Evolutionary conservation across 2,113 vertebrate species (phyloP), one percentile per base, ranked within the genome.

Genomic region (Capreolus pygargus): DNA sequence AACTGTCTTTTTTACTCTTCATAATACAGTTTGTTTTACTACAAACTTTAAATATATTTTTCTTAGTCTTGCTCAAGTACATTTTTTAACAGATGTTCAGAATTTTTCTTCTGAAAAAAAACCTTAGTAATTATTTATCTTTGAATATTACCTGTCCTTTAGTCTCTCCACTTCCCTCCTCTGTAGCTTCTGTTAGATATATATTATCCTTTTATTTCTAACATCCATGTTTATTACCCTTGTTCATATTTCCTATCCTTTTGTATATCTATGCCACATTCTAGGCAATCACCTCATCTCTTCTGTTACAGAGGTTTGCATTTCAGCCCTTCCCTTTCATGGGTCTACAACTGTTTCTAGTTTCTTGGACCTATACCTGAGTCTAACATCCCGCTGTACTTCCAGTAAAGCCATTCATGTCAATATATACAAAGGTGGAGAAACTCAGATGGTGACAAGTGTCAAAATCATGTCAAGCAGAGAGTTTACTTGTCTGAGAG

Each of bases 91-190:
- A 94, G 57, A 16, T 86, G 16, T 90, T 90, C 25, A 33, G 16
- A 91, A 86, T 45, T 92, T 89, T 96, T 86, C 76, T 89, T 76
- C 19, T 70, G 61, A 89, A 91, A 96, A 96, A 81, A 30, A 74
- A 7, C 47, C 4, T 64, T 33, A 78, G 30, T 30, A 95, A 28
- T 55, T 50, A 30, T 64, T 57, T 70, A n/a, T 33, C 45, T 88
- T 85, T 87, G 5, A 70, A 21, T 92, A 60, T 61, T 74, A 88
- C 4, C 3, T 58, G 87, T 61, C 15, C 39, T 39, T 83, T 61
- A 74, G 2, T 88, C 28, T 95, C 13, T 50, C 16, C 39, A 33
- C 50, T 61, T 60, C 93, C 39, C 64, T 47, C 83, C 25, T 91
- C 85, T 79, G 6, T 52, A 52, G 70, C 8, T 88, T 33, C 30